Evolutionary conservation across 2,888 invertebrate genomes (phyloP), one percentile per base, ranked within the genome.

Genomic region (Stenotaenia linearis): DNA sequence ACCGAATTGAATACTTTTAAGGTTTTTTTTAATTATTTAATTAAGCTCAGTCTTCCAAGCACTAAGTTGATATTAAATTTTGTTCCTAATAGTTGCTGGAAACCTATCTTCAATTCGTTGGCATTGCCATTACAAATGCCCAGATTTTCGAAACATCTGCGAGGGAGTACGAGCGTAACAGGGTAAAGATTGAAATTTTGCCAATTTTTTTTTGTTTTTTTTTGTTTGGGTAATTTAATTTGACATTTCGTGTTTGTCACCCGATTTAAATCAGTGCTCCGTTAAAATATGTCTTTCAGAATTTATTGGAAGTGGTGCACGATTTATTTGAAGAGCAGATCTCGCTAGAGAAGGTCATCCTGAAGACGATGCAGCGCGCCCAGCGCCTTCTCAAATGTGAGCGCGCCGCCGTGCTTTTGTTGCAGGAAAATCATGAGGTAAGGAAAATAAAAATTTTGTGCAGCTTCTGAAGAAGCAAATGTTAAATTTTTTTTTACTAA

Each of bases 241-340:
- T 10, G 56, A 56, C n/a, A 6, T 21, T 56, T 56, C 4, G 56
- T 56, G 18, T 21, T 56, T 56, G 18, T 56, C 56, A 10, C 10
- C 10, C 6, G 23, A 7, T 75, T 75, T 75, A 75, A 75, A 21
- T n/a, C 6, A 21, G 3, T 75, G 18, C n/a, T 75, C 6, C 23
- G 7, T n/a, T 25, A n/a, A n/a, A n/a, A n/a, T n/a, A n/a, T 45
- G 40, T 77, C 28, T n/a, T 25, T 77, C 83, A 89, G 89, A 87
- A 87, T 69, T 84, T 89, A 28, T 83, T 89, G 81, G 89, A 89
- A 83, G 88, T 88, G 50, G 88, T 88, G 0, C 89, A 89, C 82
- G 88, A 88, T 82, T 83, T 89, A 77, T 89, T 89, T 82, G 88
- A 89, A 83, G 88, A 88, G 82, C 89, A 89, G 84, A 88, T 88